Evolutionary conservation across 2,113 vertebrate species (phyloP).

Genomic region (Phyllostomus discolor): DNA sequence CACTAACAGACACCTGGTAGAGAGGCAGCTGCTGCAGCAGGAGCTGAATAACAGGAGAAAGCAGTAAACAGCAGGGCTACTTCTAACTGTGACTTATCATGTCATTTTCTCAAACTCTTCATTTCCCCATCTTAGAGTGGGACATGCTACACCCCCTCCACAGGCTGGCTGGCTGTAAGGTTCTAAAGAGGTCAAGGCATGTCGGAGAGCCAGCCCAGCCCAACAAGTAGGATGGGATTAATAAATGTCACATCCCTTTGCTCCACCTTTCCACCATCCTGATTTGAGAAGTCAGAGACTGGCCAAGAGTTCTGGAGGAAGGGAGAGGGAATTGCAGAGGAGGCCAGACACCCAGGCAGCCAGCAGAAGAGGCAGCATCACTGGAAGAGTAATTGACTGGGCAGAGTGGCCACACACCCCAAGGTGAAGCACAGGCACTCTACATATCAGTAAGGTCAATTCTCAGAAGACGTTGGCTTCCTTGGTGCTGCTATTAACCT

Average conservation of each 20-base stretch:
- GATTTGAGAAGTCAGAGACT: not conserved
- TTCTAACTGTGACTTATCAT: not conserved
- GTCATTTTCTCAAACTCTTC: not conserved
- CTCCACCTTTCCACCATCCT: no score
- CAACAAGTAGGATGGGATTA: not conserved
- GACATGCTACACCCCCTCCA: not conserved
- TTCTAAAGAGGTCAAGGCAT: not conserved
- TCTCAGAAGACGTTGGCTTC: constrained; percentile 76
- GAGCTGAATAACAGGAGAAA: not conserved
- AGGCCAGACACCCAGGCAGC: constrained; percentile 19
- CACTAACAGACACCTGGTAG: not conserved
- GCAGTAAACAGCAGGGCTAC: not conserved
- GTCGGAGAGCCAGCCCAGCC: not conserved
- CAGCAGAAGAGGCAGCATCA: constrained; percentile 56
- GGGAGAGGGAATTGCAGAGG: not conserved
- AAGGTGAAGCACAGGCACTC: constrained; percentile 77
- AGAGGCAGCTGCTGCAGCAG: not conserved
- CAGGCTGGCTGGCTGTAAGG: not conserved
- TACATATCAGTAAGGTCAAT: constrained; percentile 83
- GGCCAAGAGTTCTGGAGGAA: not conserved
- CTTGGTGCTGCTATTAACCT: constrained; percentile 79
- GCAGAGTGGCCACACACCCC: constrained; percentile 70
- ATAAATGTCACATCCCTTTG: not conserved
- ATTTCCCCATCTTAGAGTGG: not conserved
- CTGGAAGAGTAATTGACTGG: constrained; percentile 76